Evolutionary conservation across 2,797 vertebrate genomes (phyloP).

Genomic region (Myripristis murdjan): DNA sequence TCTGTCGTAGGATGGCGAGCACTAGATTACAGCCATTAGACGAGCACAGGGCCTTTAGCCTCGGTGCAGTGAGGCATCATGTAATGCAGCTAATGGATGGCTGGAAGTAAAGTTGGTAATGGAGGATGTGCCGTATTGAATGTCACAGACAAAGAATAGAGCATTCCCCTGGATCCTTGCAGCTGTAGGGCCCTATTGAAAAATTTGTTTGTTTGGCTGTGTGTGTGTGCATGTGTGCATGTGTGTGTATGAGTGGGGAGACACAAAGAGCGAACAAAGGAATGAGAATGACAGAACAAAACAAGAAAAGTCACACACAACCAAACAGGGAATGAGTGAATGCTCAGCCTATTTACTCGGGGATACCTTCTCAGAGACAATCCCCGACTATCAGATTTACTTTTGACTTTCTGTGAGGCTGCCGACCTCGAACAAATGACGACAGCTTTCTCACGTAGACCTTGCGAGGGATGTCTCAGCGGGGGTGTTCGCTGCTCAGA

Average conservation of each 20-base stretch:
- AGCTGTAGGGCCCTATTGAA: conserved; percentile 35
- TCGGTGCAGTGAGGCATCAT: conserved; percentile 4
- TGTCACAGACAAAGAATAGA: conserved; percentile 62
- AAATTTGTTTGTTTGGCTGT: conserved; percentile 9
- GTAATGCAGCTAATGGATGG: conserved; percentile 39
- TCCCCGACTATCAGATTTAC: conserved; percentile 36
- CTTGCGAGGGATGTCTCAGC: no score
- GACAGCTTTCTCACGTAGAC: conserved; percentile 13
- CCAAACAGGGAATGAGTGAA: conserved; percentile 32
- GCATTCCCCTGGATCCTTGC: conserved; percentile 53
- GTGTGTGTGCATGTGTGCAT: no score
- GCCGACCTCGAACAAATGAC: conserved; percentile 50
- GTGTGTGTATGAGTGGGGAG: no score
- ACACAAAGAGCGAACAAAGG: conserved; percentile 33
- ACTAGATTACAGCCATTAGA: conserved; percentile 15
- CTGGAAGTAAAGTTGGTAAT: conserved; percentile 33
- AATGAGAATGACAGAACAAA: conserved; percentile 41
- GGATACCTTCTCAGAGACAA: conserved; percentile 18
- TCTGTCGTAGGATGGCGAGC: conserved; percentile 12
- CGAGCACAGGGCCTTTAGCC: conserved; percentile 17
- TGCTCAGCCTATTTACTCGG: conserved; percentile 46
- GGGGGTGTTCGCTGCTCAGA: background rate
- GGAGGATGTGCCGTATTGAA: conserved; percentile 54
- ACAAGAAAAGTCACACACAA: conserved; percentile 6
- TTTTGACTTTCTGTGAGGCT: background rate